These are phyloP conservation scores for Acronicta alni DNA, from an alignment of 2,888 invertebrate genomes.

Conservation along the genomic window DNA sequence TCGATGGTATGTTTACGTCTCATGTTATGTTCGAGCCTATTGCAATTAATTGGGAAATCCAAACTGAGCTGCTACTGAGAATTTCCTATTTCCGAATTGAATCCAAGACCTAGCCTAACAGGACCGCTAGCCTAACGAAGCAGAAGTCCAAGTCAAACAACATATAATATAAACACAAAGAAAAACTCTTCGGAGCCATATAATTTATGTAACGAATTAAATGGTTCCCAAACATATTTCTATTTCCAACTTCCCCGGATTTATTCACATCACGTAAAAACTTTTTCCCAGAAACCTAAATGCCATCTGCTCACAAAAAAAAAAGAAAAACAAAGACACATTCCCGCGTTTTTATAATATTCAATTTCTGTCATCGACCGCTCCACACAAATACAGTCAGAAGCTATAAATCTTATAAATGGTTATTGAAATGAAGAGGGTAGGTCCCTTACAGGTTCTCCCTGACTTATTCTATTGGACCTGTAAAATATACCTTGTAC, in stretches of 20 bases:
- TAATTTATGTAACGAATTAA: conserved; percentile 41
- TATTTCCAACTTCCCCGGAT: conserved; percentile 36
- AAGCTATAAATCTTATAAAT: conserved; percentile 75
- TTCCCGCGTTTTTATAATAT: conserved; percentile 58
- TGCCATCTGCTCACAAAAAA: conserved; percentile 52
- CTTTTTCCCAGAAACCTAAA: conserved; percentile 47
- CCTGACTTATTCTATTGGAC: conserved; percentile 63
- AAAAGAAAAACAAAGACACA: conserved; percentile 39
- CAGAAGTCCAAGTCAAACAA: no score
- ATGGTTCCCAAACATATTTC: conserved; percentile 31
- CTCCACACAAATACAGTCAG: conserved; percentile 62
- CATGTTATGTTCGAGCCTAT: no score
- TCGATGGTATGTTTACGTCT: no score
- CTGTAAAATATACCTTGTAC: conserved; percentile 56
- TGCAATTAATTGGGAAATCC: no score
- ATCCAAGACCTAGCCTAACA: no score
- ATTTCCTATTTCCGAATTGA: no score
- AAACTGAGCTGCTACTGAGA: conserved; percentile 4
- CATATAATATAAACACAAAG: no score
- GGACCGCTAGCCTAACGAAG: no score
- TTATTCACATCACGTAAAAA: conserved; percentile 55
- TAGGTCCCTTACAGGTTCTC: conserved; percentile 62
- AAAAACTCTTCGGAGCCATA: no score
- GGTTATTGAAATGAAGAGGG: conserved; percentile 79
- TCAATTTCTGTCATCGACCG: conserved; percentile 72